Conservation (phyloP, 2,113 vertebrate genomes). For the Hippocampus barbouri region DNA sequence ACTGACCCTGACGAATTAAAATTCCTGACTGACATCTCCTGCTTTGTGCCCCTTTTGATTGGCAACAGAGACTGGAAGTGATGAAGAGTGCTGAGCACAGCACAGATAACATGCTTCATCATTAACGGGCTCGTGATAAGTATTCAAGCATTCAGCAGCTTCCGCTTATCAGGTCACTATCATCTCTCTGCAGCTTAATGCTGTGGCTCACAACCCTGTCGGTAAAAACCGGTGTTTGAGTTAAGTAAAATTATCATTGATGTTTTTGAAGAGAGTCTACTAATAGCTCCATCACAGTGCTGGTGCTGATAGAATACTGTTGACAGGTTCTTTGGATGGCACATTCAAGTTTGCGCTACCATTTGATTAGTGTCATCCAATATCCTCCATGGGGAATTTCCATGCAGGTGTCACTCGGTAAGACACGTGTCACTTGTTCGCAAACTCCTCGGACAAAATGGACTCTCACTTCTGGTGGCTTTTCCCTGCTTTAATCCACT, state of each 20-base stretch:
- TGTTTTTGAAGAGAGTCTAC: slow-evolving; percentile 28
- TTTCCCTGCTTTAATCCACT: slow-evolving; percentile 30
- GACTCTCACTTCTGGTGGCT: slow-evolving; percentile 14
- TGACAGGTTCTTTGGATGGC: not conserved
- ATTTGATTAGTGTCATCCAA: not conserved
- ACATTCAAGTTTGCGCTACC: not conserved
- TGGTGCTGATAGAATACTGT: not conserved
- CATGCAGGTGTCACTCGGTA: not conserved
- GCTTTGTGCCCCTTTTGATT: slow-evolving; percentile 37
- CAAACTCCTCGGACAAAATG: slow-evolving; percentile 22
- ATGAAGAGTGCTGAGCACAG: slow-evolving; percentile 56
- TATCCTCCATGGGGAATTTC: not conserved
- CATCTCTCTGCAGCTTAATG: slow-evolving; percentile 62
- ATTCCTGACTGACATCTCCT: slow-evolving; percentile 38
- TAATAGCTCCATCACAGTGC: slow-evolving; percentile 31
- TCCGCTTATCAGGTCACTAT: slow-evolving; percentile 58
- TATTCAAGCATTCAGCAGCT: slow-evolving; percentile 61
- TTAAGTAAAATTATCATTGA: slow-evolving; percentile 32
- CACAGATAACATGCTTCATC: slow-evolving; percentile 64
- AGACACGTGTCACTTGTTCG: slow-evolving; percentile 4
- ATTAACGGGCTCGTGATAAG: slow-evolving; percentile 63
- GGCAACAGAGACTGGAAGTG: slow-evolving; percentile 15
- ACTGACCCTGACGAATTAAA: slow-evolving; percentile 29
- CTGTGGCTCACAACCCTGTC: slow-evolving; percentile 34
- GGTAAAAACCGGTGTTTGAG: slow-evolving; percentile 34